Base-by-base conservation (phyloP, 2,113 vertebrate genomes). In the Chaetodon auriga region DNA sequence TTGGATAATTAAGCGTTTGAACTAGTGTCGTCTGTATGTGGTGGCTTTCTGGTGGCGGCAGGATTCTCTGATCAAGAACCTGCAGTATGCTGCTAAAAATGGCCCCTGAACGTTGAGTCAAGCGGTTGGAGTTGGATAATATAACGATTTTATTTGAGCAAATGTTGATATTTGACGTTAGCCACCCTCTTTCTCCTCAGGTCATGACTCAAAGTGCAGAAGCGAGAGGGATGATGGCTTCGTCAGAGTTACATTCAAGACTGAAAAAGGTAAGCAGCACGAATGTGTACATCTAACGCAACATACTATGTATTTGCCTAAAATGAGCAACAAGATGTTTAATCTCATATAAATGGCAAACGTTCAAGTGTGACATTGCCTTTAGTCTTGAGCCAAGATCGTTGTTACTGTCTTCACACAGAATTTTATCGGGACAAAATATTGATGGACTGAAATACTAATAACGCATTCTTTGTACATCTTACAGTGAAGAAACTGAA, bases 181-280 rank as follows among this genome's bases (percentile, higher is more conserved):
- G 9, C 41, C 19, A 1, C 13, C 1, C 5, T 68, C 30, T 79
- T 43, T 88, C n/a, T 43, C 45, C 19, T 49, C 94, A 95, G 97
- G 97, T 10, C 87, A 97, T 6, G 96, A 97, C 43, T 93, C 95
- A 84, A 97, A 96, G 89, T 94, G 87, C 93, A 97, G 96, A 76
- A 95, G 84, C n/a, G 95, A 96, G 65, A 89, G 93, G 69, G 97
- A 99, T 1, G 98, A 98, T 14, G 97, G 97, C 43, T 99, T 99
- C 82, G 97, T 99, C 68, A 95, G 96, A 49, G 97, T 99, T 88
- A 98, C 96, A 46, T 97, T 99, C 75, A 99, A 96, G 94, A 96
- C 95, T 2, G 97, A 98, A 80, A 97, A 96, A 97, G 97, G 98
- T 99, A 92, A 72, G 77, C 13, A 51, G 54, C 45, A 68, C 10